Base-by-base conservation (phyloP, 2,113 vertebrate genomes). In the Upupa epops region DNA sequence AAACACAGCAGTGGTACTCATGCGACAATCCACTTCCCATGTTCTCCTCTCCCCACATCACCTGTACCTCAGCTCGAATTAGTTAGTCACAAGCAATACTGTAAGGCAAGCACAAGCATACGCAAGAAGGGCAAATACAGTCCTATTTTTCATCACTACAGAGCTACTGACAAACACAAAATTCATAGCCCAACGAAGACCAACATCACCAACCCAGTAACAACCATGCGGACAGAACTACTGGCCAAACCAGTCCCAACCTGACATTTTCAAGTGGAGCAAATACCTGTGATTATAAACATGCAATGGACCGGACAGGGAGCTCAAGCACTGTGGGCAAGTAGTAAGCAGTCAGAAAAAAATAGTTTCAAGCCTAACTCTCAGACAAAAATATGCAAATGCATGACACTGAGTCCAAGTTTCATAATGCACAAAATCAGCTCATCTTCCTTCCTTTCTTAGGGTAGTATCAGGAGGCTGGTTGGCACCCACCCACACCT, bases 401-500 rank as follows among this genome's bases (percentile, higher is more conserved):
- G 12, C 46, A 91, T 64, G 83, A 91, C 76, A 93, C 1, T 2
- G 3, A 94, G 87, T 64, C 73, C 75, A 68, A 49, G 91, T 96
- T 94, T 95, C 94, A 83, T 95, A 95, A 96, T 61, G 72, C 69
- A 83, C 37, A 46, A 66, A 58, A 56, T 45, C 86, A 82, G 71
- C 73, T 83, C 78, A 28, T 85, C 71, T 56, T 34, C 51, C 73
- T 83, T 83, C 60, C 84, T 51, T 87, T 75, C 91, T 85, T 31
- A 81, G 88, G 78, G 88, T 77, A 90, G 61, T 52, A 72, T 42
- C 82, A 63, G 83, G 60, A 89, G 78, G 89, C 83, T 86, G 86
- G 60, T 81, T 91, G 84, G 74, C 89, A 95, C 84, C 92, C 92
- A 85, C 93, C 92, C 90, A 94, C 96, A 87, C 92, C 94, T 91